These are phyloP conservation scores for Bufotes viridis DNA, from an alignment of 2,797 vertebrate species.

Conservation along the genomic window DNA sequence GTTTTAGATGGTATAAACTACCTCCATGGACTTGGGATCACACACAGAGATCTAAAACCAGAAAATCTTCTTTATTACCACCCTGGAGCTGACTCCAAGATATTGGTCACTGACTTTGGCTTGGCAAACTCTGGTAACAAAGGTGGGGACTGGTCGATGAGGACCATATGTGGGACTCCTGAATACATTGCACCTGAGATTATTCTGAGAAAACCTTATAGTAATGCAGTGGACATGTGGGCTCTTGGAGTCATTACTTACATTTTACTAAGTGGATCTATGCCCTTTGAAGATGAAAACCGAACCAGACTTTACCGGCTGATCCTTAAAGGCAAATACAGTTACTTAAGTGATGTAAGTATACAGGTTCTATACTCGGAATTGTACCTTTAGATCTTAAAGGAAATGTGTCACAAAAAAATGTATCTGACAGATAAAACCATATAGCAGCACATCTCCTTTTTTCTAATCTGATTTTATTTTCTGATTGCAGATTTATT, in stretches of 20 bases:
- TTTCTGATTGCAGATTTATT: too few species aligned
- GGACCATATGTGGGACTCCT: constrained; percentile 96
- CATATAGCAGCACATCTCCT: too few species aligned
- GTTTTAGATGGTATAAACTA: constrained; percentile 95
- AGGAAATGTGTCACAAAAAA: not conserved
- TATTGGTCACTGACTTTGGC: constrained; percentile 98
- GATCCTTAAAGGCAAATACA: constrained; percentile 98
- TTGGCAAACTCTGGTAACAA: constrained; percentile 95
- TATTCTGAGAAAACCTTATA: constrained; percentile 95
- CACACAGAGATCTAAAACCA: constrained; percentile 94
- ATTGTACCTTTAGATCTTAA: not conserved
- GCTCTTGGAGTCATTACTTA: constrained; percentile 96
- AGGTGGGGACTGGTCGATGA: constrained; percentile 97
- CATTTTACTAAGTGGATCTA: constrained; percentile 95
- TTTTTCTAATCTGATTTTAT: too few species aligned
- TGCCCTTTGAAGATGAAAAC: constrained; percentile 99
- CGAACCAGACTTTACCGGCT: constrained; percentile 94
- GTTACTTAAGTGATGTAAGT: constrained; percentile 98
- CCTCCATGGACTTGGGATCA: constrained; percentile 93
- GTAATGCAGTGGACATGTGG: constrained; percentile 98
- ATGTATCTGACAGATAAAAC: too few species aligned
- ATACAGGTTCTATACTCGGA: not conserved
- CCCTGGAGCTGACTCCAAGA: constrained; percentile 94
- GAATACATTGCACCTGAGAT: constrained; percentile 99
- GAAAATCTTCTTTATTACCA: constrained; percentile 98